Percentiles rank a stretch among this genome's conserved stretches.
Conservation (phyloP, 23 tunicate genomes). For the Halocynthia roretzi region DNA sequence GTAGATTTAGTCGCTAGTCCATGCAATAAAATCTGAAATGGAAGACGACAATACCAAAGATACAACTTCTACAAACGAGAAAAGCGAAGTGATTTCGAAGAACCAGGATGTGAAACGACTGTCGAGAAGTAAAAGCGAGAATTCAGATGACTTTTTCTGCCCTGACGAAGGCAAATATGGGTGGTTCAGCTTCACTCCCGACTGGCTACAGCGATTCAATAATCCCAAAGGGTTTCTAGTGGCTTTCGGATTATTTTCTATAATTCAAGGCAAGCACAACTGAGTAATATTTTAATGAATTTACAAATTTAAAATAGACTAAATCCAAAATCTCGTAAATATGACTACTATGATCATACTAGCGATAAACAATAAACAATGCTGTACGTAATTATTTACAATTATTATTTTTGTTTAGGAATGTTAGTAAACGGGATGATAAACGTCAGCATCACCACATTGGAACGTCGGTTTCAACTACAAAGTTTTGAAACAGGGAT, state of each 20-base stretch:
- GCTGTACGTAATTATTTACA: too few relatives aligned
- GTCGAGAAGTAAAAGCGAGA: neutral
- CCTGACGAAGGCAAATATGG: conserved; percentile 62
- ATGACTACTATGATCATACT: too few relatives aligned
- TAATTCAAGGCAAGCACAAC: conserved; percentile 61
- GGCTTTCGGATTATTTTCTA: conserved; percentile 44
- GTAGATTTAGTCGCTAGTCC: too few relatives aligned
- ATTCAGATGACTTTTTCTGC: neutral
- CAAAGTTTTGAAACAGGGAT: conserved; percentile 4
- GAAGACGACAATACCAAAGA: too few relatives aligned
- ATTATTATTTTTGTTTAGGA: neutral
- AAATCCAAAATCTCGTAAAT: too few relatives aligned
- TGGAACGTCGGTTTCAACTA: conserved; percentile 9
- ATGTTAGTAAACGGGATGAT: conserved; percentile 14
- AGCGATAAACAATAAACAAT: too few relatives aligned
- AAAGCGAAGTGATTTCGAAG: too few relatives aligned
- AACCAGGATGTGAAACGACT: too few relatives aligned
- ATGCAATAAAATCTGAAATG: too few relatives aligned
- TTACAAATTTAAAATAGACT: too few relatives aligned
- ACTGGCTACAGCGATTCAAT: conserved; percentile 79
- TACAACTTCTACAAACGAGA: too few relatives aligned
- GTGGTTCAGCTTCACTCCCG: conserved; percentile 61
- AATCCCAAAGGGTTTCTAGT: conserved; percentile 73
- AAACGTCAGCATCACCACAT: conserved; percentile 1
- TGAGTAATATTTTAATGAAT: neutral